Conservation (phyloP, 2,113 vertebrate genomes). For the Rhodinocichla rosea region DNA sequence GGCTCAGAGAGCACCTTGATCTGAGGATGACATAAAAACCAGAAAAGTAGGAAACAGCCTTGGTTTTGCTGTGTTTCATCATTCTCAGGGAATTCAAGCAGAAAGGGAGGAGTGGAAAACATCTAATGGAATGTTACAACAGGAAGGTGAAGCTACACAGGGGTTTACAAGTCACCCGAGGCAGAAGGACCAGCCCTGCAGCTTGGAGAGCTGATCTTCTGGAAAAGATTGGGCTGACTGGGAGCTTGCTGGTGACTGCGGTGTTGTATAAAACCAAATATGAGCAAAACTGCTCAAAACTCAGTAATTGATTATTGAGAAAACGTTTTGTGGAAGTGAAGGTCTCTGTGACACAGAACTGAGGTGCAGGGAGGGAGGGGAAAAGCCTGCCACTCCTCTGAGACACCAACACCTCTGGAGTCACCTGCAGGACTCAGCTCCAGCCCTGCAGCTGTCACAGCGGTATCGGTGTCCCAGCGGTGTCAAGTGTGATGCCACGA, state of each 20-base stretch:
- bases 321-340: fast-evolving
- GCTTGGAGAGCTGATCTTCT: neutral
- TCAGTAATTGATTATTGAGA: fast-evolving
- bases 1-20: neutral
- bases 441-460: neutral
- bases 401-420: too few species aligned
- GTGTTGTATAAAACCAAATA: neutral
- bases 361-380: neutral
- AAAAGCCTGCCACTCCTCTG: fast-evolving
- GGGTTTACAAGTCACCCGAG: neutral
- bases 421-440: neutral
- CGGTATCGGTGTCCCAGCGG: fast-evolving
- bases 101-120: neutral
- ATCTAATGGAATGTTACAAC: neutral
- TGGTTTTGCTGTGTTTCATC: neutral
- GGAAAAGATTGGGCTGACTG: neutral
- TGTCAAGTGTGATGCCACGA: neutral
- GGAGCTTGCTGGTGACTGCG: too few species aligned
- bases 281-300: neutral
- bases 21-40: neutral
- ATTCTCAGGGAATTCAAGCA: neutral
- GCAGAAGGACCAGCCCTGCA: neutral
- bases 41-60: neutral
- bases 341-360: neutral
- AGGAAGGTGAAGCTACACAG: neutral